Base-by-base conservation (phyloP, 2,888 invertebrate genomes). In the Frankliniella intonsa region DNA sequence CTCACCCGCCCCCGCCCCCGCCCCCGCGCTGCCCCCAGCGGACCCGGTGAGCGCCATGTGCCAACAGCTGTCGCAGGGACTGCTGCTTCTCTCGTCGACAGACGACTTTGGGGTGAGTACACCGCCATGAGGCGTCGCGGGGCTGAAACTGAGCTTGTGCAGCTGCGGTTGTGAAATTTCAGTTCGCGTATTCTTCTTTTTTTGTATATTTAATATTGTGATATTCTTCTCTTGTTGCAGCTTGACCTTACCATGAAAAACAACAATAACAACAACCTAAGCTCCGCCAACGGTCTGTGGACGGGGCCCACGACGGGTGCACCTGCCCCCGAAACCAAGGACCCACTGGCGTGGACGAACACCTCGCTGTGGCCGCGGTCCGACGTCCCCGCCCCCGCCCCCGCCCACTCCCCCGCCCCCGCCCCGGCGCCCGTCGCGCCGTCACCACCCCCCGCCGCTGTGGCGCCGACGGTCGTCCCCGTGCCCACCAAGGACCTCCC, bases 21-120 rank as follows among this genome's bases (percentile, higher is more conserved):
- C 85, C 49, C 85, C 85, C 22, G 69, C 25, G 22, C 69, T 25
- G 25, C 69, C 69, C 69, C 69, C 69, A 9, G 83, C 86, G 84
- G 83, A 86, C 84, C 91, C 92, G 85, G 91, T 93, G 85, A 89
- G 91, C 88, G 91, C 94, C 89, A 92, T 92, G 90, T 94, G 92
- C 89, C 94, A 93, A 90, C 95, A 92, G 88, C 91, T 93, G 86
- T 92, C 93, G 80, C 92, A 92, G 86, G 94, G 93, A 49, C 90
- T 95, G 84, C 94, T 94, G 82, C 91, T 95, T 82, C 91, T 95
- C 83, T 91, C 92, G 10, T 92, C 91, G 86, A 91, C 91, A 87
- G 92, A 91, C 84, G 84, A 84, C 81, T 80, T 83, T 80, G 80
- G 51, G 38, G 27, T 51, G 65, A 80, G 50, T 27, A 22, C 9